Conservation (phyloP, 1,140 invertebrate genomes). For the Trinorchestia longiramus region DNA sequence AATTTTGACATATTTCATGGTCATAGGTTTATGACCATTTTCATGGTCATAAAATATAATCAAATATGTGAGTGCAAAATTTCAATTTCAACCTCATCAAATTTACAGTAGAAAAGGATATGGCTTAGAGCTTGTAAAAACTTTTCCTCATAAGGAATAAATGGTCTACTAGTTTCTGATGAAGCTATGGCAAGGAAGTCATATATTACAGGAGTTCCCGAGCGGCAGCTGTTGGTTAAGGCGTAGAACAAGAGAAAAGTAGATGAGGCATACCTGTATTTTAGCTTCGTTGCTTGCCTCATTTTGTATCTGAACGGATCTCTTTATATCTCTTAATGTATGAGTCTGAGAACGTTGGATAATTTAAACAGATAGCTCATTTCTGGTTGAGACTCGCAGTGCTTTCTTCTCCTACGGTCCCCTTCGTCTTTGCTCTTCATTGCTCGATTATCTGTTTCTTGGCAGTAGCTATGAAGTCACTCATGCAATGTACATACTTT, state of each 20-base stretch:
- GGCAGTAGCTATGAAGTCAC: too few relatives aligned
- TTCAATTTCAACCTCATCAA: neutral
- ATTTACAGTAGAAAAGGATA: neutral
- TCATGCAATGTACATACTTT: too few relatives aligned
- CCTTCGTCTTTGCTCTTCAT: too few relatives aligned
- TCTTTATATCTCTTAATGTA: neutral
- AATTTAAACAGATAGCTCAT: too few relatives aligned
- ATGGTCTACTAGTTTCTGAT: neutral
- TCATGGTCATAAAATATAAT: too few relatives aligned
- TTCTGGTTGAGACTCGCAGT: too few relatives aligned
- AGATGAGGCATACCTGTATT: neutral
- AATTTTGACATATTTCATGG: too few relatives aligned
- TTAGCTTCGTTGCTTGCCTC: neutral
- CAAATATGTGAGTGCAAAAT: too few relatives aligned
- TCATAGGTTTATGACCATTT: too few relatives aligned
- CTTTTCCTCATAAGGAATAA: neutral
- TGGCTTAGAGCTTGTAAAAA: neutral
- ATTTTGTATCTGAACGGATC: neutral
- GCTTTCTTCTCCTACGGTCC: too few relatives aligned
- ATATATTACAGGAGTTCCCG: neutral
- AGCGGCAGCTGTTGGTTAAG: neutral
- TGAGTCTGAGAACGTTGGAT: neutral
- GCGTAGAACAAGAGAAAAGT: neutral
- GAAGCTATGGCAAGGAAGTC: neutral
- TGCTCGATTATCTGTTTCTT: too few relatives aligned